Evolutionary conservation across 2,797 vertebrate species (phyloP).

Genomic region (Cyprinella venusta): DNA sequence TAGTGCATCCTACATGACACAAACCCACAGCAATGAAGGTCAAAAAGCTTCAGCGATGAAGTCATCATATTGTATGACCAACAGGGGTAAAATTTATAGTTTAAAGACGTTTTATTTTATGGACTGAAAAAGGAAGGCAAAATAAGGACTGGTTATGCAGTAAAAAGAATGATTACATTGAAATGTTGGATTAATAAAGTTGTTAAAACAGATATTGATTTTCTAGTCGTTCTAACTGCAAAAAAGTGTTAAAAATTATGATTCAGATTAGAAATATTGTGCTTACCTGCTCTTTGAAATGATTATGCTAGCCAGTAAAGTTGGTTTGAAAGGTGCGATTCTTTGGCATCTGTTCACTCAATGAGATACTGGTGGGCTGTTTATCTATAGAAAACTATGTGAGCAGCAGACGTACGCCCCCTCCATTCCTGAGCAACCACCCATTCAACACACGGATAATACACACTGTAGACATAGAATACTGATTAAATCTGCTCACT

Average conservation of each 20-base stretch:
- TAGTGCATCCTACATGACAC: not conserved
- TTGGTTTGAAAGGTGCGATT: constrained; percentile 14
- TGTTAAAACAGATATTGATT: not conserved
- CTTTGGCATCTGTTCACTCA: constrained; percentile 27
- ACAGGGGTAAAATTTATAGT: not conserved
- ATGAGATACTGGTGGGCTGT: constrained; percentile 15
- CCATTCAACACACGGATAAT: constrained; percentile 3
- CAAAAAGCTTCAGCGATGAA: not conserved
- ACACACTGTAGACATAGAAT: not conserved
- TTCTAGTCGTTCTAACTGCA: not conserved
- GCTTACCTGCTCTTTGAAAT: constrained; percentile 25
- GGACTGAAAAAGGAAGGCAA: not conserved
- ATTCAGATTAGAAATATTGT: not conserved
- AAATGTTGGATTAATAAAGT: not conserved
- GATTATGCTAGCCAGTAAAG: not conserved
- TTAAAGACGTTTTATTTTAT: not conserved
- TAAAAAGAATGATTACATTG: not conserved
- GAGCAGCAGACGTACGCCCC: constrained; percentile 14
- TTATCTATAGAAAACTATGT: constrained; percentile 46
- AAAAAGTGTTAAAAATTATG: not conserved
- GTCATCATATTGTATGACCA: not conserved
- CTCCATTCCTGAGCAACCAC: constrained; percentile 14
- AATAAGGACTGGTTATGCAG: not conserved
- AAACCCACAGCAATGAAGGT: not conserved
- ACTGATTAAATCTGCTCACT: not conserved